A percentile compares a stretch with the other conserved stretches of the same genome.
These are phyloP conservation scores for Liodrosophila aerea DNA, from an alignment of 2,888 invertebrate species.

Conservation along the genomic window DNA sequence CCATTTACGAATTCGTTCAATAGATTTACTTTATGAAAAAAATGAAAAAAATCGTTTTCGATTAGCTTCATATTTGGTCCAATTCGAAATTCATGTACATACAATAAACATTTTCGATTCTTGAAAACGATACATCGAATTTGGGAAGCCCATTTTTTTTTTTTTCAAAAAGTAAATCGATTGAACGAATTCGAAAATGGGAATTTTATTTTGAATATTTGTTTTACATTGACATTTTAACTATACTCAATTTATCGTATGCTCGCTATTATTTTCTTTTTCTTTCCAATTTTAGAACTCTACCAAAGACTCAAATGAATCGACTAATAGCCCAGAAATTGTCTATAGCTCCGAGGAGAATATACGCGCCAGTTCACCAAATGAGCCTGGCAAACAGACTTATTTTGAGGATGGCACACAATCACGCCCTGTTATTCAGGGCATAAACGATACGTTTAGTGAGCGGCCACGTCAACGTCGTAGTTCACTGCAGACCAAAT, in stretches of 20 bases:
- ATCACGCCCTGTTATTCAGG: constrained; percentile 67
- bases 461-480: constrained; percentile 81
- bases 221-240: no score
- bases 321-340: constrained; percentile 75
- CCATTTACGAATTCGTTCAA: no score
- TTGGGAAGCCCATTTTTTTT: no score
- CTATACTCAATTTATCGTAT: no score
- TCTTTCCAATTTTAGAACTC: constrained; percentile 71
- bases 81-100: no score
- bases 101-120: no score
- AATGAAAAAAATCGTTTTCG: no score
- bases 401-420: constrained; percentile 79
- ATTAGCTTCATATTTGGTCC: no score
- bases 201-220: neutral
- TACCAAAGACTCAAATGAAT: constrained; percentile 81
- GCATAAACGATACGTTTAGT: constrained; percentile 72
- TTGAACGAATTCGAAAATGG: no score
- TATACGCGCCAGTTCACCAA: constrained; percentile 79
- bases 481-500: constrained; percentile 81
- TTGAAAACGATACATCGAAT: no score
- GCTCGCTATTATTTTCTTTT: neutral
- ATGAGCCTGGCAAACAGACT: constrained; percentile 75
- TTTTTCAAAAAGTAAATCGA: no score
- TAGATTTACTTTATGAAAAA: no score
- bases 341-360: constrained; percentile 79